Evolutionary conservation across 1,140 invertebrate species (phyloP), one percentile per base, ranked within the genome.

Genomic region (Meloidogyne exigua): DNA sequence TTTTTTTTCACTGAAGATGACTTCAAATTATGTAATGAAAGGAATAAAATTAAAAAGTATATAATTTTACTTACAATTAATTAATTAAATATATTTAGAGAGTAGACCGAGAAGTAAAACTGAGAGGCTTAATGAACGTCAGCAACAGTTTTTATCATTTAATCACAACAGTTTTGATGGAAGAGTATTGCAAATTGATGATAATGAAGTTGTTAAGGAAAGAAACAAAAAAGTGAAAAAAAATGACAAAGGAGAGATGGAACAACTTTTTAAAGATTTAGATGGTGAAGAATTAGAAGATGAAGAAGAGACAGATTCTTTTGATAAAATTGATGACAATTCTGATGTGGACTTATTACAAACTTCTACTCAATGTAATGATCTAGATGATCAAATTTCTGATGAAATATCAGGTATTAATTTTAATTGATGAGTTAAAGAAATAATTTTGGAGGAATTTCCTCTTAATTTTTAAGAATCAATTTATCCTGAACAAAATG

Each of bases 111-210:
- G 26, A 39, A 75, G 65, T 64, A 75, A 68, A 36, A 13, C 44
- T 49, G 70, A 75, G 3, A 75, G 25, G 70, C 28, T 75, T 49
- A 15, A 2, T 39, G 21, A 32, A 21, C 62, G 36, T 13, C 70
- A 75, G 21, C 49, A 76, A 26, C 12, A 71, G 23, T 44, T 75
- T 23, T n/a, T 75, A 7, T 44, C 66, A 15, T 42, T 28, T 25
- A 70, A 66, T 42, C 70, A 74, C 25, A 65, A 28, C 32, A 36
- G 75, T 44, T 62, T 74, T 68, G 74, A 67, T 7, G 23, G 12
- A 12, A 15, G 21, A 10, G 18, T 15, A 63, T 0, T 32, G 10
- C n/a, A 72, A 72, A 28, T 9, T 39, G 18, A 49, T 7, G 70
- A 72, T n/a, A n/a, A 72, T 39, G 63, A 72, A 72, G 1, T 9